Percentiles rank a stretch among this genome's conserved stretches.
phyloP scores from a whole-genome alignment of 2,113 vertebrate genomes.

The Microtus ochrogaster region DNA sequence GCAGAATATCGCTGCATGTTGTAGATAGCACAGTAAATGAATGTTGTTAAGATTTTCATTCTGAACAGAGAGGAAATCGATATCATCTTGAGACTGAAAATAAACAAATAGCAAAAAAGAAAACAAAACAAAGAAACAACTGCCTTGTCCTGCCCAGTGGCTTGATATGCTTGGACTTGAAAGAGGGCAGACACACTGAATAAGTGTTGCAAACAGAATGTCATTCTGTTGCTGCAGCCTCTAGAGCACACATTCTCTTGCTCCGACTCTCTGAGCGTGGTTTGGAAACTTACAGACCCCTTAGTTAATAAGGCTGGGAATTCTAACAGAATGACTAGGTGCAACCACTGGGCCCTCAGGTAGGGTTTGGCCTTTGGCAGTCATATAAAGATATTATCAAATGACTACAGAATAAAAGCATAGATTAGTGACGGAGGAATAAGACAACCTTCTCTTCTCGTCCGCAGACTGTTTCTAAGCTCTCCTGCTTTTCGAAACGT shows the following conservation, averaged over 20 bases:
- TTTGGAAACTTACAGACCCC: neutral
- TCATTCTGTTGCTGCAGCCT: neutral
- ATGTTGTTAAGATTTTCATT: neutral
- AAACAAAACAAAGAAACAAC: neutral
- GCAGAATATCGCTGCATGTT: neutral
- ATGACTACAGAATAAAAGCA: neutral
- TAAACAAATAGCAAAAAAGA: neutral
- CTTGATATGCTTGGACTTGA: neutral
- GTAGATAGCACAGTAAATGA: neutral
- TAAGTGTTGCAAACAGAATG: neutral
- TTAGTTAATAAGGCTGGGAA: neutral
- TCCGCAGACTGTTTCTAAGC: neutral
- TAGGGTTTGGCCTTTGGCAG: neutral
- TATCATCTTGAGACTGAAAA: neutral
- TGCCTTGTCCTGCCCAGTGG: neutral
- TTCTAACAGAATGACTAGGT: neutral
- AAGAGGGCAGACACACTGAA: rapidly evolving
- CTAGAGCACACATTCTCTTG: neutral
- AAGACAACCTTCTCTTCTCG: neutral
- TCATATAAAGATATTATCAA: neutral
- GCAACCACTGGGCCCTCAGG: neutral
- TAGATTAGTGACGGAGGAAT: neutral
- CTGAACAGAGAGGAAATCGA: neutral
- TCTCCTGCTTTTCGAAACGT: neutral
- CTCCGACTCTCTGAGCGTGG: neutral